Percentiles rank a stretch among this genome's conserved stretches.
These are phyloP conservation scores for Timandra comae DNA, from an alignment of 2,888 invertebrate species.

Conservation along the genomic window DNA sequence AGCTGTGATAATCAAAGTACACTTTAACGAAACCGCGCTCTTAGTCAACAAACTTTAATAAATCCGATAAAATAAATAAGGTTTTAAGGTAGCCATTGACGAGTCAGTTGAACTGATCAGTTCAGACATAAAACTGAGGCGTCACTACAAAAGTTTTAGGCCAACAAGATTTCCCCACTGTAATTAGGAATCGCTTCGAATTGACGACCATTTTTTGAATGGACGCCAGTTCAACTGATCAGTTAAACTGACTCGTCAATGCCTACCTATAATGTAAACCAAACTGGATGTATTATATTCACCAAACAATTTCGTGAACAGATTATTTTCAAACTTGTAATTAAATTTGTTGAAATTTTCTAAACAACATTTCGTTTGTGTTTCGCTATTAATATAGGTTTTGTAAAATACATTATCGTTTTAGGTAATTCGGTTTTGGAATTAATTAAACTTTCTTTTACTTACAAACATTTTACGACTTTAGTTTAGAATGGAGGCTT, in stretches of 20 bases:
- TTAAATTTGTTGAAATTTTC: neutral
- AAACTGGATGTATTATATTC: neutral
- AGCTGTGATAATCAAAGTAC: neutral
- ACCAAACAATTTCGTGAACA: neutral
- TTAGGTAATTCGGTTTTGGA: neutral
- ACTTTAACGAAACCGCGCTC: neutral
- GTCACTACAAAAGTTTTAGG: too few species aligned
- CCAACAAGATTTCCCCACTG: too few species aligned
- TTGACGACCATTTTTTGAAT: too few species aligned
- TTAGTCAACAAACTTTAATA: neutral
- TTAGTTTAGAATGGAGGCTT: too few species aligned
- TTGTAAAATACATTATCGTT: neutral
- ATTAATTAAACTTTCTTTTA: neutral
- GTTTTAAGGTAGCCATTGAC: too few species aligned
- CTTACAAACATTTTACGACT: too few species aligned
- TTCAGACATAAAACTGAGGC: too few species aligned
- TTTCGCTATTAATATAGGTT: neutral
- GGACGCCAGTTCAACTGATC: too few species aligned
- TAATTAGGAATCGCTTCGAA: too few species aligned
- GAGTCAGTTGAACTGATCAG: too few species aligned
- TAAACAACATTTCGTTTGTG: neutral
- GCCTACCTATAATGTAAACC: too few species aligned
- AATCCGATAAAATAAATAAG: neutral
- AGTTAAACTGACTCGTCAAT: too few species aligned
- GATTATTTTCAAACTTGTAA: constrained; percentile 1